Evolutionary conservation across 2,113 vertebrate species (phyloP).

Genomic region (Seriola dumerili): DNA sequence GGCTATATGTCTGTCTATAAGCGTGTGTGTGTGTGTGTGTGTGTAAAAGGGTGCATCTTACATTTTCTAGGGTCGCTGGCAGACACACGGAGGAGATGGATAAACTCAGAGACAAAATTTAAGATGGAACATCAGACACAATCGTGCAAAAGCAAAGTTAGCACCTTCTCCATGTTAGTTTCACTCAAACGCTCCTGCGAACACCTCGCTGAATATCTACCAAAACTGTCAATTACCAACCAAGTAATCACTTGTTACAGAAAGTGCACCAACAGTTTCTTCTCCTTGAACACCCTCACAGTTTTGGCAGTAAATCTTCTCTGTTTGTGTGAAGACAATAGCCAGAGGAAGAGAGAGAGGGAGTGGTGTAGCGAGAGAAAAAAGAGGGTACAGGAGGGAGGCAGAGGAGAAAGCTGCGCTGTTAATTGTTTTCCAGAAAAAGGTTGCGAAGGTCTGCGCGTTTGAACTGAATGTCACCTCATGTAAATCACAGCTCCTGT

Average conservation of each 20-base stretch:
- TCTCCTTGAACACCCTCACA: conserved; percentile 50
- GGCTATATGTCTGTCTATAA: conserved; percentile 37
- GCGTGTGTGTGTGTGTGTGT: conserved; percentile 20
- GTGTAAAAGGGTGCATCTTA: conserved; percentile 10
- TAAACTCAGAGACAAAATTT: conserved; percentile 26
- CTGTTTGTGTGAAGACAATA: conserved; percentile 78
- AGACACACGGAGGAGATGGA: conserved; percentile 14
- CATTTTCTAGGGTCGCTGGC: conserved; percentile 56
- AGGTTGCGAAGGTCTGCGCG: conserved; percentile 76
- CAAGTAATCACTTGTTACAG: conserved; percentile 49
- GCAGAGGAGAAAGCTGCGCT: conserved; percentile 56
- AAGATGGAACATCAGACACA: conserved; percentile 5
- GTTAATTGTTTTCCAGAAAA: conserved; percentile 82
- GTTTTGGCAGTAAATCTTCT: conserved; percentile 68
- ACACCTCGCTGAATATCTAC: conserved; percentile 17
- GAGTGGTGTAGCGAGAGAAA: conserved; percentile 46
- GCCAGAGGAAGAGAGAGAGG: conserved; percentile 74
- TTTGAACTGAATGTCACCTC: conserved; percentile 83
- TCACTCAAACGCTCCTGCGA: conserved; percentile 9
- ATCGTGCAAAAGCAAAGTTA: conserved; percentile 39
- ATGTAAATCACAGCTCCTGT: conserved; percentile 77
- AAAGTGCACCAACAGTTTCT: conserved; percentile 47
- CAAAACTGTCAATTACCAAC: conserved; percentile 57
- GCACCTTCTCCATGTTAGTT: background rate
- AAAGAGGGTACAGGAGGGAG: conserved; percentile 47